A percentile compares a stretch with the other conserved stretches of the same genome.
phyloP scores from a whole-genome alignment of 2,113 vertebrate genomes.

The Tychaedon coryphoeus region DNA sequence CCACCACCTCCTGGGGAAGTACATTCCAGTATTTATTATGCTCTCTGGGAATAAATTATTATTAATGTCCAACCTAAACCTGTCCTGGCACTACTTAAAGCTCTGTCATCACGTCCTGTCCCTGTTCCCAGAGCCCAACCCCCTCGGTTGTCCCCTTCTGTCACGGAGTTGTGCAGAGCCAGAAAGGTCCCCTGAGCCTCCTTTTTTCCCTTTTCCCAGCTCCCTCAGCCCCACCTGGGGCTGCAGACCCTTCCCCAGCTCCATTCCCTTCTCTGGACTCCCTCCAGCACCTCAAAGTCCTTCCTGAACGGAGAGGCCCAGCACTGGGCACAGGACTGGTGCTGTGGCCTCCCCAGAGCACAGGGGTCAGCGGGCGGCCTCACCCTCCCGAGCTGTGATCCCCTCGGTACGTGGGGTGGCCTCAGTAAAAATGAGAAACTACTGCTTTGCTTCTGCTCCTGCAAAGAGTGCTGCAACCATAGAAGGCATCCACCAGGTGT shows the following conservation, averaged over 20 bases:
- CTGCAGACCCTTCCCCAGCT: not conserved
- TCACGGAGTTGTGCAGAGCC: not conserved
- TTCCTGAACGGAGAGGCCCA: rapidly evolving
- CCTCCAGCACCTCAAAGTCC: no score
- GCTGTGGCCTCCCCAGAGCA: not conserved
- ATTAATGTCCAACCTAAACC: rapidly evolving
- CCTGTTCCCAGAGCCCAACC: not conserved
- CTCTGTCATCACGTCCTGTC: not conserved
- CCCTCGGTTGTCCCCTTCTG: not conserved
- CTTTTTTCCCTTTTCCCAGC: not conserved
- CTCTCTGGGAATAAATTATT: not conserved
- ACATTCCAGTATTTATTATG: rapidly evolving
- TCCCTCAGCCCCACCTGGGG: not conserved
- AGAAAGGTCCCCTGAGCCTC: rapidly evolving
- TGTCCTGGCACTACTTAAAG: rapidly evolving
- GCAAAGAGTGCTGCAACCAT: rapidly evolving
- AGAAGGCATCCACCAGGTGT: not conserved
- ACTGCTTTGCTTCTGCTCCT: no score
- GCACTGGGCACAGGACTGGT: not conserved
- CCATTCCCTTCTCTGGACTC: rapidly evolving
- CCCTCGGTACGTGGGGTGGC: rapidly evolving
- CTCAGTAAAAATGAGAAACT: not conserved
- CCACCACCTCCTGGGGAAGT: not conserved
- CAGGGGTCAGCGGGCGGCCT: rapidly evolving
- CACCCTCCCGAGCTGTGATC: not conserved